Evolutionary conservation across 1,140 invertebrate genomes (phyloP).

Genomic region (Drosophila guanche): DNA sequence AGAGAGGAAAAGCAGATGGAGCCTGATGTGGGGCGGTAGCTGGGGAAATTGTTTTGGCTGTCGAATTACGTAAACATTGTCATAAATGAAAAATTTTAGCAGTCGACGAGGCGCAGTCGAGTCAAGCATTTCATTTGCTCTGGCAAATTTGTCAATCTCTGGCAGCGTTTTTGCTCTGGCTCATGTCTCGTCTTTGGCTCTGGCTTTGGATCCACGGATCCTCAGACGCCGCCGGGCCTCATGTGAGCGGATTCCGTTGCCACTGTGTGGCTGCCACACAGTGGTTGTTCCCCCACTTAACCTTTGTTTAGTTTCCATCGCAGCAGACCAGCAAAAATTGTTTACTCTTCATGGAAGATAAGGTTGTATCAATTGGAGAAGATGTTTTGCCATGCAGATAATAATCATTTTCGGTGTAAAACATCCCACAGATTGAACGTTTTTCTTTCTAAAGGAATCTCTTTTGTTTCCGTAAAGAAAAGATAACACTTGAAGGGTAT

Average conservation of each 20-base stretch:
- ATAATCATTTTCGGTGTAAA: too few relatives aligned
- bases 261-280: too few relatives aligned
- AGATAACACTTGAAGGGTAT: too few relatives aligned
- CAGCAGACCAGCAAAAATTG: constrained; percentile 19
- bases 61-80: constrained; percentile 82
- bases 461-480: too few relatives aligned
- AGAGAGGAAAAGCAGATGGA: background rate
- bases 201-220: constrained; percentile 18
- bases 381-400: too few relatives aligned
- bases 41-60: constrained; percentile 71
- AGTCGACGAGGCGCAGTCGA: constrained; percentile 29
- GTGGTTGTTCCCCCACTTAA: constrained; percentile 9
- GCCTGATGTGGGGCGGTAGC: background rate
- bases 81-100: constrained; percentile 79
- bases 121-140: constrained; percentile 66
- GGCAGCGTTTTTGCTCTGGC: constrained; percentile 24
- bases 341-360: constrained; percentile 6
- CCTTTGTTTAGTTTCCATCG: constrained; percentile 62
- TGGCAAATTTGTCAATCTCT: constrained; percentile 76
- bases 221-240: constrained; percentile 57
- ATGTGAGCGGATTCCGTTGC: constrained; percentile 34
- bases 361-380: too few relatives aligned
- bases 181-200: constrained; percentile 37
- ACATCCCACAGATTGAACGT: too few relatives aligned
- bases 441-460: too few relatives aligned